Evolutionary conservation across 1,140 invertebrate genomes (phyloP), one percentile per base, ranked within the genome.

Genomic region (Drosophila suzukii): DNA sequence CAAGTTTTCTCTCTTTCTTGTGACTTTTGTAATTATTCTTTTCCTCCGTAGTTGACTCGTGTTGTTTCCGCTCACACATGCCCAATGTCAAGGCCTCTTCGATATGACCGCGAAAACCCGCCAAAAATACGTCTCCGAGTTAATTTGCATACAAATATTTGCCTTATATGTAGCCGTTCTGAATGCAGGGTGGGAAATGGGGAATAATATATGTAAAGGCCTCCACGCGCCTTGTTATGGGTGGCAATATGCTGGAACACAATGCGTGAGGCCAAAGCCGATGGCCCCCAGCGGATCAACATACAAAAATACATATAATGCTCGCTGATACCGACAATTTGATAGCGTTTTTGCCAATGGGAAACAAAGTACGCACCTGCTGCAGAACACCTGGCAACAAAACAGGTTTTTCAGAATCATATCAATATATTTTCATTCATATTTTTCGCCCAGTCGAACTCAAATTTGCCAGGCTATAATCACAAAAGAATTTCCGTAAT

Each of bases 81-180:
- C 63, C 74, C 82, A 86, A 81, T 81, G 82, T 78, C 82, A 86
- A 81, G 81, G 74, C 57, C 61, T 56, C 54, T 51, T 17, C 36
- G 10, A 41, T 15, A 75, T 13, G 57, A 41, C 11, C 38, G 43
- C 13, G 34, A 53, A 38, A 66, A 54, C 12, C 47, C 49, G 70
- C 60, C 71, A 57, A 83, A 65, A 73, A 74, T 62, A 55, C 34
- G 30, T 2, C 49, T 34, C 13, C 51, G 24, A 55, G 63, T 67
- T 46, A 67, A 67, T 70, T 67, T 67, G 49, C 66, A 55, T 74
- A 73, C 61, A 74, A 72, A 73, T 62, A 75, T 73, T 62, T 74
- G 51, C 38, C 32, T 50, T 49, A 55, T 50, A 58, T 71, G 58
- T 49, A 50, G 15, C 7, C 38, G 11, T 24, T 36, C 32, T 39